phyloP scores from a whole-genome alignment of 2,113 vertebrate genomes.

The Steatornis caripensis region DNA sequence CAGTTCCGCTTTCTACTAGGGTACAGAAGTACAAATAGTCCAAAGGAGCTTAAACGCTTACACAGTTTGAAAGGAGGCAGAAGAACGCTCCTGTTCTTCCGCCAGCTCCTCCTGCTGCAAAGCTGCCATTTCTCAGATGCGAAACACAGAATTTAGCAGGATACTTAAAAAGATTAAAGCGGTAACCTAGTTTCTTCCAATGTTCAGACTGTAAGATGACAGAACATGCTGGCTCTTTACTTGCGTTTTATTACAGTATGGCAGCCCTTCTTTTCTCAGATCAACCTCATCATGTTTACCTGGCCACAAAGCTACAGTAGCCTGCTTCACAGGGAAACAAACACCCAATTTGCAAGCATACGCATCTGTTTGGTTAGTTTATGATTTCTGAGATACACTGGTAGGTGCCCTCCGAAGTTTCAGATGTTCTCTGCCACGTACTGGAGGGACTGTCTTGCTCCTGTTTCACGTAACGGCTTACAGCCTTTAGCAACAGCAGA shows the following conservation, averaged over 20 bases:
- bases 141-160: background rate
- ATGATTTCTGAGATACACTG: background rate
- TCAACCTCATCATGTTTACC: background rate
- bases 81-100: background rate
- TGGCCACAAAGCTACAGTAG: background rate
- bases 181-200: background rate
- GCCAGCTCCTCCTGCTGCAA: background rate
- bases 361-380: background rate
- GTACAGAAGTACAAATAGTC: background rate
- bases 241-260: fast-evolving
- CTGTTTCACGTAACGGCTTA: background rate
- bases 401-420: background rate
- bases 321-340: background rate
- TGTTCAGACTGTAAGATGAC: background rate
- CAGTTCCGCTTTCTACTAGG: background rate
- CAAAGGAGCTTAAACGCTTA: background rate
- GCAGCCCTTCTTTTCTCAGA: background rate
- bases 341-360: background rate
- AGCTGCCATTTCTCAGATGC: background rate
- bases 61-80: background rate
- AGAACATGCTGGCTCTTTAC: background rate
- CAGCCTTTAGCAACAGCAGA: fast-evolving
- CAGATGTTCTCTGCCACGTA: fast-evolving
- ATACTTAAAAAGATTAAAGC: background rate
- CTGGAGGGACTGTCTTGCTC: background rate